Evolutionary conservation across 1,140 invertebrate species (phyloP).

Genomic region (Scaptomyza montana): DNA sequence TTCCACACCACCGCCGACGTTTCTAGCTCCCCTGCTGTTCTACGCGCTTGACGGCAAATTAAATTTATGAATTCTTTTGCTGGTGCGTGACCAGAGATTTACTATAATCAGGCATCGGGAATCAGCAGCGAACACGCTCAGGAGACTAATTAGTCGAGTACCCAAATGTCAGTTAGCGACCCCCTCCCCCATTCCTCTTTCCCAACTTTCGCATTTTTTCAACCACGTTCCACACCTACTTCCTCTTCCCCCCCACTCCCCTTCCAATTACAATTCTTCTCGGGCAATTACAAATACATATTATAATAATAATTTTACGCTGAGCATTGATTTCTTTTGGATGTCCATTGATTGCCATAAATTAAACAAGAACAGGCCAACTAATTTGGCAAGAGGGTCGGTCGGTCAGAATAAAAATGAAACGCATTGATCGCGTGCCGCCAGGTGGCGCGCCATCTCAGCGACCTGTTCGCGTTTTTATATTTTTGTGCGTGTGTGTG

Average conservation of each 20-base stretch:
- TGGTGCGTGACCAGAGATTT: conserved; percentile 82
- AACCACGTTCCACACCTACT: neutral
- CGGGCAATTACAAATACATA: conserved; percentile 51
- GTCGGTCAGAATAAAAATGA: conserved; percentile 10
- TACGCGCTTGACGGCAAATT: conserved; percentile 60
- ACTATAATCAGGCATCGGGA: conserved; percentile 80
- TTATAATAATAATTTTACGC: conserved; percentile 80
- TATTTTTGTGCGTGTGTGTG: conserved; percentile 19
- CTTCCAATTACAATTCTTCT: neutral
- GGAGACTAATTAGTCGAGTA: conserved; percentile 77
- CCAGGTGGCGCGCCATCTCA: conserved; percentile 17
- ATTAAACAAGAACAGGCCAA: conserved; percentile 54
- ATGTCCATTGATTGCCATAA: conserved; percentile 52
- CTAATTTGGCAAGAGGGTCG: conserved; percentile 42
- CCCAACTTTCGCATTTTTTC: neutral
- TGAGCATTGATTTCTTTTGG: conserved; percentile 48
- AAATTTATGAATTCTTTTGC: conserved; percentile 82
- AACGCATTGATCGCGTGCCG: conserved; percentile 20
- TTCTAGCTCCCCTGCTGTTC: conserved; percentile 4
- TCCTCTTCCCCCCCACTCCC: too few species aligned
- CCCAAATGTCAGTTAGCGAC: conserved; percentile 4
- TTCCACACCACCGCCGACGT: neutral
- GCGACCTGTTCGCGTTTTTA: neutral
- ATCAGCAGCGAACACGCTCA: conserved; percentile 73
- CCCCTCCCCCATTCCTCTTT: neutral